phyloP scores from a whole-genome alignment of 2,888 invertebrate genomes.

The Chaitophorus viminalis region DNA sequence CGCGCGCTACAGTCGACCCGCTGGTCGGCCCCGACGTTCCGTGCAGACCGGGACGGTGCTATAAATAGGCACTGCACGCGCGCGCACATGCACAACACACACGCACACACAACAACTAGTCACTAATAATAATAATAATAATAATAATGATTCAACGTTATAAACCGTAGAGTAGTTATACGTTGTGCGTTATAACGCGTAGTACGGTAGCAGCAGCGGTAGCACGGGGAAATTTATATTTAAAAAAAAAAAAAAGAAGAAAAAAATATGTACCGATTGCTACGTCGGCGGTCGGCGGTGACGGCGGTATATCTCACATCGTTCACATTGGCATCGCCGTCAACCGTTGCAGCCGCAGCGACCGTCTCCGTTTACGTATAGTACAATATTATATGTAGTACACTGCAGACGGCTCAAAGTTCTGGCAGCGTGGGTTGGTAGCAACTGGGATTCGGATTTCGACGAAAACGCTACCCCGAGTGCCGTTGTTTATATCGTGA shows the following conservation, averaged over 20 bases:
- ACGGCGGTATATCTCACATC: constrained; percentile 39
- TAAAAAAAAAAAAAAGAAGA: neutral
- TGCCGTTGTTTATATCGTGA: no score
- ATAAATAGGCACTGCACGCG: constrained; percentile 9
- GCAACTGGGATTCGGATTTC: neutral
- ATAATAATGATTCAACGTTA: neutral
- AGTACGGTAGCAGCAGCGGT: neutral
- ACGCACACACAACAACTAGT: neutral
- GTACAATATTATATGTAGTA: no score
- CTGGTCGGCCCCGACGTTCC: neutral
- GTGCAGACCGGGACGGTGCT: constrained; percentile 6
- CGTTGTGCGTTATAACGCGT: neutral
- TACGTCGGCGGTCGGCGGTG: constrained; percentile 21
- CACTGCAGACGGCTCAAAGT: no score
- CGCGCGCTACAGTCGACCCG: neutral
- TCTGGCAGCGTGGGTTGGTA: neutral
- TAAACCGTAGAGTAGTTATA: neutral
- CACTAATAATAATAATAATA: neutral
- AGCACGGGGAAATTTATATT: neutral
- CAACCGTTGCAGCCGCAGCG: neutral
- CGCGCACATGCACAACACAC: neutral
- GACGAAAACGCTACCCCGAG: neutral
- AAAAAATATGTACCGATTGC: neutral
- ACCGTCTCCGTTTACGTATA: neutral
- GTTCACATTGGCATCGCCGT: constrained; percentile 27